phyloP scores from a whole-genome alignment of 2,113 vertebrate species.

The Calidris pugnax region DNA sequence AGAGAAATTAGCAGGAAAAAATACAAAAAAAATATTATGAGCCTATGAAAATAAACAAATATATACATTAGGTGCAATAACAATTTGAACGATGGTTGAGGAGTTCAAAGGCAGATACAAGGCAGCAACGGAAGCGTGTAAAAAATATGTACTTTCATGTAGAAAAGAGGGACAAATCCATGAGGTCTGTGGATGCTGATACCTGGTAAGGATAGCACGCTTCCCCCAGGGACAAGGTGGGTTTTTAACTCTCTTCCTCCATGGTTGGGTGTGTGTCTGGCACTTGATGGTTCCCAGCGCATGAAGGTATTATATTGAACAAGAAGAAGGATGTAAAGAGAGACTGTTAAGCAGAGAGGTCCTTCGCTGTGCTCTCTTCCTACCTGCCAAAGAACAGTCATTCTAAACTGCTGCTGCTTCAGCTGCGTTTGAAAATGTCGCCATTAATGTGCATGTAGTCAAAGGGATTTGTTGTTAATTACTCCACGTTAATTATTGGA shows the following conservation, averaged over 20 bases:
- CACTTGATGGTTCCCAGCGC: neutral
- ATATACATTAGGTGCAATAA: neutral
- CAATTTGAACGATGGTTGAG: neutral
- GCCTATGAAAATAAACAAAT: neutral
- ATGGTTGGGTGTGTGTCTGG: fast-evolving
- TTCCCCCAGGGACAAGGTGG: neutral
- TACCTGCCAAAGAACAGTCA: neutral
- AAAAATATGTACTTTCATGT: neutral
- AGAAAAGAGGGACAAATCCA: neutral
- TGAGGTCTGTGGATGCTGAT: neutral
- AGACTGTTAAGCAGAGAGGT: neutral
- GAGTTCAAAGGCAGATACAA: neutral
- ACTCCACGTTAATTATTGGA: neutral
- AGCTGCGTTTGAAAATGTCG: neutral
- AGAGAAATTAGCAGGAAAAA: neutral
- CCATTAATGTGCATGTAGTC: neutral
- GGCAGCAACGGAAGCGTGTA: neutral
- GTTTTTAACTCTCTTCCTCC: neutral
- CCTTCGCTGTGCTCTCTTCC: neutral
- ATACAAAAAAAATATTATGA: neutral
- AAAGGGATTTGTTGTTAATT: neutral
- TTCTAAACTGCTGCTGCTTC: neutral
- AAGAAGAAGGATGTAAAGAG: neutral
- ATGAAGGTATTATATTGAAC: neutral
- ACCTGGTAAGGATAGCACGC: neutral